Evolutionary conservation across 2,113 vertebrate genomes (phyloP).

Genomic region (Ctenodactylus gundi): DNA sequence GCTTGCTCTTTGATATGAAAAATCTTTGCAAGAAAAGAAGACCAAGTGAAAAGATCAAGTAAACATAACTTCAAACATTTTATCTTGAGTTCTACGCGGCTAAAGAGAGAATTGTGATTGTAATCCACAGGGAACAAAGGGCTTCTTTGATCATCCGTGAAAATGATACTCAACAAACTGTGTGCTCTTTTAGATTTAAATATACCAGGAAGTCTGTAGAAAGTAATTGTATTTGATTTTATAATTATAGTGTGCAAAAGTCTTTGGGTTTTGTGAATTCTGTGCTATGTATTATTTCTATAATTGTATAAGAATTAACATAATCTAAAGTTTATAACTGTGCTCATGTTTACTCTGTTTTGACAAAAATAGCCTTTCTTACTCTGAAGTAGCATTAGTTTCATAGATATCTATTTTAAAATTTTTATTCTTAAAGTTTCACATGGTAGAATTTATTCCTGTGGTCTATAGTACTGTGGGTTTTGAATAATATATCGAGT

Average conservation of each 20-base stretch:
- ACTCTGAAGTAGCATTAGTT: background rate
- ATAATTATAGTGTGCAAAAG: background rate
- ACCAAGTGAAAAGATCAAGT: constrained; percentile 59
- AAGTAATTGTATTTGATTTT: background rate
- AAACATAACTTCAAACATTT: constrained; percentile 49
- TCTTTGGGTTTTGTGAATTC: background rate
- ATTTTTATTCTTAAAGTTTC: background rate
- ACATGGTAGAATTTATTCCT: background rate
- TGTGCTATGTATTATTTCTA: background rate
- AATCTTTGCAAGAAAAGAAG: constrained; percentile 58
- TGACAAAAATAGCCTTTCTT: background rate
- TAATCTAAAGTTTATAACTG: background rate
- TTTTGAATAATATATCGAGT: background rate
- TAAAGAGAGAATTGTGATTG: constrained; percentile 50
- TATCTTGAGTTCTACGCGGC: constrained; percentile 35
- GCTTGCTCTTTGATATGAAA: constrained; percentile 53
- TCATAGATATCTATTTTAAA: background rate
- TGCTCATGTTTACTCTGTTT: background rate
- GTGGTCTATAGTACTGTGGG: background rate
- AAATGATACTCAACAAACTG: constrained; percentile 23
- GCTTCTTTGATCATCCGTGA: background rate
- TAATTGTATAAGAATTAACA: background rate
- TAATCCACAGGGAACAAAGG: constrained; percentile 36
- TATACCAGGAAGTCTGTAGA: background rate
- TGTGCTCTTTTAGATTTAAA: background rate